Conservation (phyloP, 2,888 invertebrate genomes). For the Hirtodrosophila alboralis region DNA sequence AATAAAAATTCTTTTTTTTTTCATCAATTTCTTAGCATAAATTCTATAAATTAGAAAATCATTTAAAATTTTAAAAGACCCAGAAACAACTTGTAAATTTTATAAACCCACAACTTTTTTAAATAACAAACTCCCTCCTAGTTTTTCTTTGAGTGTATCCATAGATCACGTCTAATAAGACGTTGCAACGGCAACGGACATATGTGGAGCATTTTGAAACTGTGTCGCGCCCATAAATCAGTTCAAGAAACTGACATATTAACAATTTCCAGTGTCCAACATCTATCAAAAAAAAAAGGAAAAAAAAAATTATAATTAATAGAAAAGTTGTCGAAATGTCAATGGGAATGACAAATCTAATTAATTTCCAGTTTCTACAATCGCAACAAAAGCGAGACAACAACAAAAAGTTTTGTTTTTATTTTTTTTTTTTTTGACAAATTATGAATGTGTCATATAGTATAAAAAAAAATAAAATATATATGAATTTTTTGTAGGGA, state of each 20-base stretch:
- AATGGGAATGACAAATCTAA: conserved; percentile 77
- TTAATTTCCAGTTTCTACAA: conserved; percentile 57
- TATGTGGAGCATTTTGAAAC: conserved; percentile 71
- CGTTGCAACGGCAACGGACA: no score
- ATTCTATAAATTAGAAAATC: no score
- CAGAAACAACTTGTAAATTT: no score
- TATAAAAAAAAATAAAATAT: conserved; percentile 5
- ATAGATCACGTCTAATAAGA: no score
- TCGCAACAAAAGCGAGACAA: conserved; percentile 24
- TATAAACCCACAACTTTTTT: no score
- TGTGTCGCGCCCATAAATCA: conserved; percentile 75
- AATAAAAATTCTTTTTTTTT: no score
- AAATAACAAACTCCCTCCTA: no score
- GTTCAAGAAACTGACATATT: conserved; percentile 51
- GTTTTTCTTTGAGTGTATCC: no score
- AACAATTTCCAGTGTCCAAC: conserved; percentile 37
- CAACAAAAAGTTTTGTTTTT: no score
- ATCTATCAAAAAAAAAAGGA: conserved; percentile 64
- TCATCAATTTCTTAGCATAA: no score
- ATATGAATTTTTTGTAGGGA: conserved; percentile 33
- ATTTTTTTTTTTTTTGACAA: conserved; percentile 64
- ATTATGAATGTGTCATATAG: conserved; percentile 51
- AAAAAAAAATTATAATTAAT: conserved; percentile 54
- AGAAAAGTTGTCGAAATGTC: conserved; percentile 78
- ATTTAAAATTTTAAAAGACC: no score